phyloP scores from a whole-genome alignment of 2,888 invertebrate genomes.

The Dynastes grantii region DNA sequence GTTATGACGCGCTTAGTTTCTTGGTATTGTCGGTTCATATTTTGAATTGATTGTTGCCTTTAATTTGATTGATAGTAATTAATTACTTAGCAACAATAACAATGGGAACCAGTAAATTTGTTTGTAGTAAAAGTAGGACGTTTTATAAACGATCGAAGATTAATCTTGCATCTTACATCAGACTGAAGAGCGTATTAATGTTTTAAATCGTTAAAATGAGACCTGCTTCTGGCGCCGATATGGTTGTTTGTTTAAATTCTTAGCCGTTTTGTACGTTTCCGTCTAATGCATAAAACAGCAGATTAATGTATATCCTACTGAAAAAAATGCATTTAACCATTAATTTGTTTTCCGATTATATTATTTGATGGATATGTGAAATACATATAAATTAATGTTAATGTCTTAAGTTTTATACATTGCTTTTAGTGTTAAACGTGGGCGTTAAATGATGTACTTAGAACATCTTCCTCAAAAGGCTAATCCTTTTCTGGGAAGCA shows the following conservation, averaged over 20 bases:
- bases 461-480: too few relatives aligned
- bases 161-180: constrained; percentile 3
- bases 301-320: neutral
- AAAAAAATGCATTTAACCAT: neutral
- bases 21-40: neutral
- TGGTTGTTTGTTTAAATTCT: constrained; percentile 18
- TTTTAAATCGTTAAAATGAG: constrained; percentile 6
- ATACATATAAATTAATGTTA: too few relatives aligned
- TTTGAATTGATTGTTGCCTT: neutral
- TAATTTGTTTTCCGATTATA: too few relatives aligned
- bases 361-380: too few relatives aligned
- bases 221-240: constrained; percentile 25
- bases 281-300: constrained; percentile 20
- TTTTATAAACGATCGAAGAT: constrained; percentile 16
- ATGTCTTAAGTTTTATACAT: too few relatives aligned
- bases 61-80: constrained; percentile 6
- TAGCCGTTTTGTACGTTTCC: neutral
- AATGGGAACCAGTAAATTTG: neutral
- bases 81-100: constrained; percentile 3
- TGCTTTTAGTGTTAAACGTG: too few relatives aligned
- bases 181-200: neutral
- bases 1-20: too few relatives aligned
- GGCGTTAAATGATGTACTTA: too few relatives aligned
- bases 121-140: constrained; percentile 4
- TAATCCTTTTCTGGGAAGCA: too few relatives aligned